Evolutionary conservation across 2,888 invertebrate species (phyloP).

Genomic region (Eupeodes luniger): DNA sequence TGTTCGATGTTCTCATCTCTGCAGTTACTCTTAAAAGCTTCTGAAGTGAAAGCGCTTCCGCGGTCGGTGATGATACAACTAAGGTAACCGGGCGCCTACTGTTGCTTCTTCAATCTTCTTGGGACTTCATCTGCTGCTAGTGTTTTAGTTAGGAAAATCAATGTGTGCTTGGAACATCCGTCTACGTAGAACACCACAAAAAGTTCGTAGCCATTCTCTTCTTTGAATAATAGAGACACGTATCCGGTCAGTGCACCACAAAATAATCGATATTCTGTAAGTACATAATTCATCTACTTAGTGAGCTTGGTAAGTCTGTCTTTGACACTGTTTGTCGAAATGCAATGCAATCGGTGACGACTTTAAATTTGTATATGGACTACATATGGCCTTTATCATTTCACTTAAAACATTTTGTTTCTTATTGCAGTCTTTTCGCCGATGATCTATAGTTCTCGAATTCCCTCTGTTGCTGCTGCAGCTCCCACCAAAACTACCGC

Average conservation of each 20-base stretch:
- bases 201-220: constrained; percentile 12
- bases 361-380: too few species aligned
- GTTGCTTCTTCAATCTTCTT: constrained; percentile 77
- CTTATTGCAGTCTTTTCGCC: constrained; percentile 71
- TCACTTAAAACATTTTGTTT: constrained; percentile 80
- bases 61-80: constrained; percentile 80
- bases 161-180: constrained; percentile 79
- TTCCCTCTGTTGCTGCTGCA: not conserved
- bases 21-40: constrained; percentile 69
- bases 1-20: constrained; percentile 27
- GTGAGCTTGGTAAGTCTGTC: too few species aligned
- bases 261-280: too few species aligned
- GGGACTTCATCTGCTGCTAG: constrained; percentile 78
- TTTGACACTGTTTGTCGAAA: too few species aligned
- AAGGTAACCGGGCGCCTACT: constrained; percentile 80
- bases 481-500: not conserved
- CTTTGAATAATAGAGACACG: constrained; percentile 33
- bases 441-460: constrained; percentile 29
- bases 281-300: too few species aligned
- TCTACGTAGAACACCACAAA: constrained; percentile 66
- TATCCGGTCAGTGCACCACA: too few species aligned
- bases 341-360: too few species aligned
- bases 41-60: constrained; percentile 80
- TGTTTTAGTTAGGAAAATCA: constrained; percentile 79
- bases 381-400: constrained; percentile 78